Conservation (phyloP, 2,797 vertebrate genomes). For the Acanthiza pusilla region DNA sequence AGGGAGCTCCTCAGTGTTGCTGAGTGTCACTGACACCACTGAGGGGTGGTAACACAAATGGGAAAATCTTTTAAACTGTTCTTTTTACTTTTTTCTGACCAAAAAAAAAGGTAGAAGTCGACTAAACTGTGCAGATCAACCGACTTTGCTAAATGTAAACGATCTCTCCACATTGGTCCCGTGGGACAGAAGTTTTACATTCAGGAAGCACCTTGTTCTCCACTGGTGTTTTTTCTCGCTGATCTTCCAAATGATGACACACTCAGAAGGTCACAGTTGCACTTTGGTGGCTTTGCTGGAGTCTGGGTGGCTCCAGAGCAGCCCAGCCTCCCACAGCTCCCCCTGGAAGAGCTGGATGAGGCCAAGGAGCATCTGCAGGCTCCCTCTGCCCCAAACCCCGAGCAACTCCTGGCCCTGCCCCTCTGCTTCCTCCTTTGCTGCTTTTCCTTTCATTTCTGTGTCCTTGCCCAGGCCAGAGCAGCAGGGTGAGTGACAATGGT, state of each 20-base stretch:
- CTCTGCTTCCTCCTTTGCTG: background rate
- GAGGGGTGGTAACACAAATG: background rate
- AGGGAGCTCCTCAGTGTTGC: slow-evolving; percentile 24
- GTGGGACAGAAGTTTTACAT: background rate
- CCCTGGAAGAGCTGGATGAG: background rate
- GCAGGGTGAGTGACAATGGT: background rate
- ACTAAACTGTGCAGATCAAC: background rate
- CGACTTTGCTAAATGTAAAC: background rate
- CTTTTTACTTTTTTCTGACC: background rate
- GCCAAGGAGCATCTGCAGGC: background rate
- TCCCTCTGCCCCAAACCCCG: background rate
- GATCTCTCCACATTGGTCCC: background rate
- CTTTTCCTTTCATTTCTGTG: background rate
- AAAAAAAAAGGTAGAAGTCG: fast-evolving
- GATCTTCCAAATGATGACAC: background rate
- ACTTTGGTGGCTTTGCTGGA: background rate
- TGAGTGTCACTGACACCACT: too few relatives aligned
- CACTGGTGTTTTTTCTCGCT: background rate
- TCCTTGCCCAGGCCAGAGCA: background rate
- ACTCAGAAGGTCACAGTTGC: background rate
- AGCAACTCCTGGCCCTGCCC: background rate
- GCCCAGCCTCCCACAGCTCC: background rate
- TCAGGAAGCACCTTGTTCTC: background rate
- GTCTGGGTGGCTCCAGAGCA: background rate
- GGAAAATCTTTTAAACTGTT: background rate